A percentile compares a stretch with the other conserved stretches of the same genome.
These are phyloP conservation scores for Cyprinodon variegatus DNA, from an alignment of 2,113 vertebrate genomes.

Conservation along the genomic window DNA sequence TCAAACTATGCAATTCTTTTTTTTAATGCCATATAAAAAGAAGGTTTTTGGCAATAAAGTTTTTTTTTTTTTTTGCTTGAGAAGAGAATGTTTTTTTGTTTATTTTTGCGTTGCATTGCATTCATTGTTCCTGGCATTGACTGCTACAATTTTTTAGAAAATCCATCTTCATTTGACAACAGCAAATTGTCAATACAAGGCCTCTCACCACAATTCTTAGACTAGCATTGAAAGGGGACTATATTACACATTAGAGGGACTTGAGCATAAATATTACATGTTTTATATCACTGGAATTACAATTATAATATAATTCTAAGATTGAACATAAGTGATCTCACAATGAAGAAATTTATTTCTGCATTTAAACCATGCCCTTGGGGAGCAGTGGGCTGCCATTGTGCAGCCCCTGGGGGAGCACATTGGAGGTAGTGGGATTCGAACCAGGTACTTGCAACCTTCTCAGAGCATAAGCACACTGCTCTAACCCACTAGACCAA, in stretches of 20 bases:
- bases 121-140: not conserved
- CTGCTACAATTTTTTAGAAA: not conserved
- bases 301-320: too few relatives aligned
- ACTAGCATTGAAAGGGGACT: not conserved
- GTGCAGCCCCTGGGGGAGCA: too few relatives aligned
- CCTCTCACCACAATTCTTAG: not conserved
- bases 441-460: too few relatives aligned
- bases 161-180: too few relatives aligned
- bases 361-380: too few relatives aligned
- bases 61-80: not conserved
- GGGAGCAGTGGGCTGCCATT: too few relatives aligned
- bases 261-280: not conserved
- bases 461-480: too few relatives aligned
- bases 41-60: not conserved
- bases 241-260: not conserved
- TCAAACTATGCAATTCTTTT: slow-evolving; percentile 58
- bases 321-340: too few relatives aligned
- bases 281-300: slow-evolving; percentile 13
- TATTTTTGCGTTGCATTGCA: not conserved
- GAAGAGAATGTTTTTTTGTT: not conserved
- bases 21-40: slow-evolving; percentile 2
- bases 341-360: too few relatives aligned
- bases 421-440: too few relatives aligned
- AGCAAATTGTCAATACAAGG: too few relatives aligned
- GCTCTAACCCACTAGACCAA: too few relatives aligned